Evolutionary conservation across 2,888 invertebrate species (phyloP), one percentile per base, ranked within the genome.

Genomic region (Sminthurinus aureus): DNA sequence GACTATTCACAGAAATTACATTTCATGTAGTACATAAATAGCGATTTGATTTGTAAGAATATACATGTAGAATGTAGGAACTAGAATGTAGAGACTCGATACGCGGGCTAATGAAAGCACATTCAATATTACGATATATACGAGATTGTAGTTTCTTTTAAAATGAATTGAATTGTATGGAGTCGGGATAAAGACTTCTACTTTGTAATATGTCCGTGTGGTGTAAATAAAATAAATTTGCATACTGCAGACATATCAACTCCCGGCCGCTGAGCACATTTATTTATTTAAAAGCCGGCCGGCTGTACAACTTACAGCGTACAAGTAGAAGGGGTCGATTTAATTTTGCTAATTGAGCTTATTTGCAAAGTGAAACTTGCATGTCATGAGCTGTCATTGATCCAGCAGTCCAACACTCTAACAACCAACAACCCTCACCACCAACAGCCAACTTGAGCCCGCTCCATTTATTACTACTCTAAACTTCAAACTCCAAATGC

Each of bases 291-390:
- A 69, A 69, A 22, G 69, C 69, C 22, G 22, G 69, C 69, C n/a
- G 69, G 69, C 69, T 69, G 15, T 58, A n/a, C 15, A 58, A 15
- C 15, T 58, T 58, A 58, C 11, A 9, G 15, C 15, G n/a, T 64
- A 9, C 2, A 64, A 18, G 24, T 20, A 4, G 66, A 58, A 38
- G 67, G 82, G 69, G 79, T 82, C 82, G 79, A 82, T 84, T 82
- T 82, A 84, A 84, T 84, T 81, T 84, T 79, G 84, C 81, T 84
- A 84, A 84, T 82, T 79, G 84, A 84, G 74, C 82, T 24, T 51
- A 74, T 69, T 79, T 75, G 75, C 75, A 71, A 71, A 71, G 71
- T 71, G 71, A 71, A 71, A 71, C 71, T 71, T 24, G 8, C 13
- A 24, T 71, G 26, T 69, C 69, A n/a, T 71, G 24, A 71, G 24